A percentile compares a stretch with the other conserved stretches of the same genome.
Conservation (phyloP, 2,888 invertebrate species). For the Andrena hattorfiana region DNA sequence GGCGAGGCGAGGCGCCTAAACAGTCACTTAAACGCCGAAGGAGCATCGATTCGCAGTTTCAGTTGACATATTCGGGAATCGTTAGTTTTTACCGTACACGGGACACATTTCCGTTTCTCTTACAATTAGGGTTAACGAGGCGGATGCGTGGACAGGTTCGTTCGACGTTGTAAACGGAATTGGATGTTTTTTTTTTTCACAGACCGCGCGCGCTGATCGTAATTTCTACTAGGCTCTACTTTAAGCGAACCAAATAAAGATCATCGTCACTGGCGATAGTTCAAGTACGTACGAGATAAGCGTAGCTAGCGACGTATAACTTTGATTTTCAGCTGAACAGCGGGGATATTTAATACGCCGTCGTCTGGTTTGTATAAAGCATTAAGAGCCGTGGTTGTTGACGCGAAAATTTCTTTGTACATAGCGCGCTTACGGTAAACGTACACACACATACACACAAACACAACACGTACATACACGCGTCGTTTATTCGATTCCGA, state of each 20-base stretch:
- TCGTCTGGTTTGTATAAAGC: conserved; percentile 76
- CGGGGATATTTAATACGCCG: conserved; percentile 63
- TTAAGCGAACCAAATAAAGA: conserved; percentile 66
- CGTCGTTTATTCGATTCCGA: conserved; percentile 72
- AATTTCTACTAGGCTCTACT: conserved; percentile 58
- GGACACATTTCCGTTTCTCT: conserved; percentile 25
- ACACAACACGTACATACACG: conserved; percentile 13
- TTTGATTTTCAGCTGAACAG: conserved; percentile 54
- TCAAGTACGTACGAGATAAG: conserved; percentile 62
- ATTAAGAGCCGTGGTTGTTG: conserved; percentile 75
- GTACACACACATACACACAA: conserved; percentile 41
- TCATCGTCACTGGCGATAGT: conserved; percentile 57
- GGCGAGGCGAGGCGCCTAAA: not conserved
- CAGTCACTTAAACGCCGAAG: conserved; percentile 11
- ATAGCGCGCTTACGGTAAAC: conserved; percentile 72
- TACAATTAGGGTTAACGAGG: conserved; percentile 5
- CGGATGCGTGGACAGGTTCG: not conserved
- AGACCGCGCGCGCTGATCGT: conserved; percentile 35
- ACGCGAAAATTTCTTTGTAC: conserved; percentile 73
- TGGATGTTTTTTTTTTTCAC: conserved; percentile 68
- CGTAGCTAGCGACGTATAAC: conserved; percentile 58
- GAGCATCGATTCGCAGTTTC: conserved; percentile 4
- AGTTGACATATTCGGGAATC: conserved; percentile 6
- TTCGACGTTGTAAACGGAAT: conserved; percentile 19
- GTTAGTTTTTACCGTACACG: conserved; percentile 18